phyloP scores from a whole-genome alignment of 2,888 invertebrate species.

The Brenthis hecate region DNA sequence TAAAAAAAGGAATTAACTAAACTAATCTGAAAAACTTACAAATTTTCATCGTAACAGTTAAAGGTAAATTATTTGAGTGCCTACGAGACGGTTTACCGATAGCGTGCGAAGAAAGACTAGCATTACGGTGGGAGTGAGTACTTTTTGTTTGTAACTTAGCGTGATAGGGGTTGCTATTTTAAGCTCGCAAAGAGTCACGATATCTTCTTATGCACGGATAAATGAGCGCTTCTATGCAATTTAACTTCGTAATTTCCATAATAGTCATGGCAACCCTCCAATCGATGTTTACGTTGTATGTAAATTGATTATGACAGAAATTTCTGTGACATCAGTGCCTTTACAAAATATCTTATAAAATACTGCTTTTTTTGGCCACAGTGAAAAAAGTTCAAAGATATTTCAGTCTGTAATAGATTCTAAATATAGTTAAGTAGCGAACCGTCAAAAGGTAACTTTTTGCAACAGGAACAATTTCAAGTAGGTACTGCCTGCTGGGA shows the following conservation, averaged over 20 bases:
- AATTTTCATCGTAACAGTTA: constrained; percentile 49
- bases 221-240: constrained; percentile 42
- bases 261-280: constrained; percentile 35
- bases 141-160: constrained; percentile 62
- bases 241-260: constrained; percentile 43
- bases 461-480: no score
- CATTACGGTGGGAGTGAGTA: constrained; percentile 48
- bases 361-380: not conserved
- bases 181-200: constrained; percentile 69
- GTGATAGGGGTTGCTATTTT: constrained; percentile 71
- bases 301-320: constrained; percentile 35
- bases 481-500: no score
- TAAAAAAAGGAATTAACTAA: not conserved
- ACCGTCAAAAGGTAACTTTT: no score
- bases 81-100: constrained; percentile 54
- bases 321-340: constrained; percentile 21
- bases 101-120: constrained; percentile 69
- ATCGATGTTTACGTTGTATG: constrained; percentile 33
- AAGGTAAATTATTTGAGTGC: constrained; percentile 28
- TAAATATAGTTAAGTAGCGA: no score
- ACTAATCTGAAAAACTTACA: constrained; percentile 49
- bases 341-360: not conserved
- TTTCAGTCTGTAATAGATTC: no score
- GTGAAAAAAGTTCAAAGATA: not conserved
- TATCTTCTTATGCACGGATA: constrained; percentile 53